These are phyloP conservation scores for Leucoraja erinaceus DNA, from an alignment of 2,113 vertebrate species.

Conservation along the genomic window DNA sequence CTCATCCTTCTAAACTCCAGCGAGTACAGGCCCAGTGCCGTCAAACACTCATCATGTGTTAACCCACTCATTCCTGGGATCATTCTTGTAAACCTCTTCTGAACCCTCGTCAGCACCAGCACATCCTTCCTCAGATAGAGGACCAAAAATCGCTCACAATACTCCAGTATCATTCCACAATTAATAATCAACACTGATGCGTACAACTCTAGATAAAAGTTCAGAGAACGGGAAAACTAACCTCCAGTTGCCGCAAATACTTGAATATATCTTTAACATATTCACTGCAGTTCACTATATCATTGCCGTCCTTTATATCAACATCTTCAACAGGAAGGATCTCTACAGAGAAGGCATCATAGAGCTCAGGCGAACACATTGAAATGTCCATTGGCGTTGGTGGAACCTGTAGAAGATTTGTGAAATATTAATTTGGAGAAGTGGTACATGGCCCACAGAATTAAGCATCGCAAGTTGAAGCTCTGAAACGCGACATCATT, in stretches of 20 bases:
- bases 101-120: too few relatives aligned
- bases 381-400: slow-evolving; percentile 8
- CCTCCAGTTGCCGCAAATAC: slow-evolving; percentile 39
- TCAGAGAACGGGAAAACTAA: background rate
- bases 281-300: slow-evolving; percentile 32
- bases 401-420: background rate
- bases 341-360: slow-evolving; percentile 33
- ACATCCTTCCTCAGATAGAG: too few relatives aligned
- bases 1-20: too few relatives aligned
- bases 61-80: too few relatives aligned
- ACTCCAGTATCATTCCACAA: too few relatives aligned
- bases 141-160: too few relatives aligned
- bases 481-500: too few relatives aligned
- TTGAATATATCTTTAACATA: slow-evolving; percentile 41
- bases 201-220: background rate
- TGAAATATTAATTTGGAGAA: background rate
- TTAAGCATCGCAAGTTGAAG: too few relatives aligned
- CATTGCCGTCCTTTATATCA: slow-evolving; percentile 35
- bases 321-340: slow-evolving; percentile 37
- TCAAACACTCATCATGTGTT: too few relatives aligned
- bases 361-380: background rate
- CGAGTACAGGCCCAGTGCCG: too few relatives aligned
- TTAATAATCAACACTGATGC: background rate
- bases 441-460: too few relatives aligned
- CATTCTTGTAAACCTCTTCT: too few relatives aligned